Evolutionary conservation across 1,140 invertebrate genomes (phyloP), one percentile per base, ranked within the genome.

Genomic region (Piezodorus guildinii): DNA sequence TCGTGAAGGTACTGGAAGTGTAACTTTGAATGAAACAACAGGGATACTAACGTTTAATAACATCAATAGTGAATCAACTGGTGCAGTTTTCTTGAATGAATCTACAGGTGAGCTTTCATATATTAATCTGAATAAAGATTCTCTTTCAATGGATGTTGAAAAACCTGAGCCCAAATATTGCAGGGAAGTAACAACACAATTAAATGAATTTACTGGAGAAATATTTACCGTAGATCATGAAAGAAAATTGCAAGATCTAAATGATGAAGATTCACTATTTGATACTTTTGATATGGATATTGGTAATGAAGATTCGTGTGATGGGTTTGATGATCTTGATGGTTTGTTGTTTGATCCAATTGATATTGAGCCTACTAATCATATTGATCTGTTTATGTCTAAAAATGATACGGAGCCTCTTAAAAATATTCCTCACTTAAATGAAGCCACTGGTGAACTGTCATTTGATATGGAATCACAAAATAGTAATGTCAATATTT

Each of bases 291-390:
- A 65, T 17, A 65, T 65, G 59, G 64, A 65, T 34, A 19, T 39
- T 39, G 17, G 58, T n/a, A 65, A 65, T 54, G 64, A 65, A 34
- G 64, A 65, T 46, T 65, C 64, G 14, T 62, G 58, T 39, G 64
- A 65, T 62, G 64, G 64, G 21, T 65, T 65, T 61, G 64, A 65
- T 49, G 64, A 65, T 54, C 58, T 65, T 52, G 64, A 65, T 52
- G 64, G 60, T 23, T 6, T 62, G 2, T 46, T 65, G 27, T 65
- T 65, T 62, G 64, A 65, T 54, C 25, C 46, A 25, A 30, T 64
- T 3, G 56, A 63, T 9, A 17, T 34, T 9, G 49, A 63, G n/a
- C 21, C 30, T 34, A 34, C 59, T 17, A 16, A 54, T 54, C 61
- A 45, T 62, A 19, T 43, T 23, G 27, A 34, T 39, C 19, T 49